phyloP scores from a whole-genome alignment of 2,797 vertebrate genomes.

The Apogon talboti region DNA sequence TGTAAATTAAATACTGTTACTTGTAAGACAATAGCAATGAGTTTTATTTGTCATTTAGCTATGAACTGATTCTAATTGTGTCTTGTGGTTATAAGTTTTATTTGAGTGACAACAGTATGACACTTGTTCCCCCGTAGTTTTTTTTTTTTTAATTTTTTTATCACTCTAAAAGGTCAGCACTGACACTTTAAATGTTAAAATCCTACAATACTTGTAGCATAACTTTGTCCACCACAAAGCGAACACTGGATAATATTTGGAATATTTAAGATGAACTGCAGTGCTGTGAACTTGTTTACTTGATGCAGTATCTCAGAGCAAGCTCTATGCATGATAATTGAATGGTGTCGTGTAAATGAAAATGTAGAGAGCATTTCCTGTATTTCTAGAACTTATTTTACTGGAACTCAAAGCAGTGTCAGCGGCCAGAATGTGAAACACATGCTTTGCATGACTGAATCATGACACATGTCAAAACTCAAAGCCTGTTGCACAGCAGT shows the following conservation, averaged over 20 bases:
- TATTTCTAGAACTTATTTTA: constrained; percentile 10
- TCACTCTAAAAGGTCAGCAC: neutral
- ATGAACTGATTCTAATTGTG: neutral
- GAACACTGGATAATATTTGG: neutral
- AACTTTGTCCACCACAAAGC: neutral
- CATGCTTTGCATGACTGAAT: constrained; percentile 27
- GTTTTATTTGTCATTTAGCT: constrained; percentile 23
- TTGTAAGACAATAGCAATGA: neutral
- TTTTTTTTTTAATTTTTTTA: constrained; percentile 37
- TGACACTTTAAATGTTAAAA: constrained; percentile 13
- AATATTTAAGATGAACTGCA: constrained; percentile 8
- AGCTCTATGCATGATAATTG: neutral
- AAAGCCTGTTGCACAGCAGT: constrained; percentile 5
- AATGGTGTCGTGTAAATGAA: neutral
- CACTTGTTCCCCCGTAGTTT: constrained; percentile 22
- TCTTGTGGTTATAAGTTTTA: neutral
- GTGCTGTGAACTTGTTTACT: neutral
- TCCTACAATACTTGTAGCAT: neutral
- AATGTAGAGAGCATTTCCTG: constrained; percentile 4
- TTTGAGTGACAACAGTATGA: constrained; percentile 1
- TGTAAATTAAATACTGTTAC: constrained; percentile 51
- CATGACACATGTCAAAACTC: constrained; percentile 38
- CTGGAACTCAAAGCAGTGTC: constrained; percentile 12
- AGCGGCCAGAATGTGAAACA: constrained; percentile 49
- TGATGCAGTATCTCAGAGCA: neutral